Base-by-base conservation (phyloP, 2,888 invertebrate species). In the Cerceris ruficornis region DNA sequence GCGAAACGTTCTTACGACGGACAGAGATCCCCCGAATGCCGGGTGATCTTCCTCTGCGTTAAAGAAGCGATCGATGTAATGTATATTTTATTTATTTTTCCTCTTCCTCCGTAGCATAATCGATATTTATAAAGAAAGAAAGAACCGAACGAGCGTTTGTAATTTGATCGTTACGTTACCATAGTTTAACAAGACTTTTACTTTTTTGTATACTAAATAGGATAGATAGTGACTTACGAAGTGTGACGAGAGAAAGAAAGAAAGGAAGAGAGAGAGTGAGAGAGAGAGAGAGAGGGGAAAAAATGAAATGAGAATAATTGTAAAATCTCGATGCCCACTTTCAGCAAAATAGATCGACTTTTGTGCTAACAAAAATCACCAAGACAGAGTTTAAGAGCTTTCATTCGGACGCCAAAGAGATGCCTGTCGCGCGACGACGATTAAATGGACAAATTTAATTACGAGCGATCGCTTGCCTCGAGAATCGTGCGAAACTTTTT, bases 171-270 rank as follows among this genome's bases (percentile, higher is more conserved):
- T 28, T 81, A 69, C 28, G 60, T 73, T 55, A 46, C 66, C 28
- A 49, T 70, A 60, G 69, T 65, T 43, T 52, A 59, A 77, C 7
- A 42, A 52, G 62, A 49, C 60, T 60, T 64, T 49, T 64, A 75
- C 69, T 52, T 71, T 77, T 77, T 83, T 77, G 69, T 79, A 79
- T 64, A 43, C 61, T 15, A 54, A 69, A n/a, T 15, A 54, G 58
- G 42, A 50, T 43, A 50, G 17, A 52, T 67, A 75, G 67, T 17
- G 15, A 15, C 15, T 61, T 59, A 43, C 28, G 42, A 54, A 42
- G 28, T 28, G 67, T 17, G 15, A 15, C 15, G 55, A 52, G 28
- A 15, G 42, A 54, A 42, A 17, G 15, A 57, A 69, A 55, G 41
- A 62, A 4, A 57, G 59, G 60, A n/a, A n/a, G 14, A 60, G 42